phyloP scores from a whole-genome alignment of 2,113 vertebrate genomes.

The Thalassarche chlororhynchos region DNA sequence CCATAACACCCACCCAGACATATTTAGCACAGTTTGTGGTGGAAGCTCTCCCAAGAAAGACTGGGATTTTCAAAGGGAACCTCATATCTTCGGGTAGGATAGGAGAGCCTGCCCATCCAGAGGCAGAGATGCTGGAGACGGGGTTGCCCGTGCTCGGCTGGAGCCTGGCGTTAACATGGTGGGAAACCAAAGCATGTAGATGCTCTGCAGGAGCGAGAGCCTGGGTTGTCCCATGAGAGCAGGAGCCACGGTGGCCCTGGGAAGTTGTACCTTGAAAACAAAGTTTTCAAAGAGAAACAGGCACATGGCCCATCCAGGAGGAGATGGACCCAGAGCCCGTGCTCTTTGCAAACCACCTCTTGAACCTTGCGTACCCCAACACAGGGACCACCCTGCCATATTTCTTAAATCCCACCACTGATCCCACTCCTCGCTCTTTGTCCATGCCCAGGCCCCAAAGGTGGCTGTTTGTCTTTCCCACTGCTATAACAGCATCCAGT shows the following conservation, averaged over 20 bases:
- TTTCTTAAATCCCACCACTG: neutral
- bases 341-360: neutral
- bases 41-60: neutral
- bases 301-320: neutral
- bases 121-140: neutral
- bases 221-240: neutral
- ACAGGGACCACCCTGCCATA: accelerated
- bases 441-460: neutral
- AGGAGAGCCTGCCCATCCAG: neutral
- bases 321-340: neutral
- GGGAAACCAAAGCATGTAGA: accelerated
- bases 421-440: neutral
- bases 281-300: neutral
- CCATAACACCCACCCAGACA: neutral
- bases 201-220: neutral
- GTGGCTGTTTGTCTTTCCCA: neutral
- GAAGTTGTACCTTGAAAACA: neutral
- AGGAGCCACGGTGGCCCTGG: neutral
- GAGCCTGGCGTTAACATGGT: neutral
- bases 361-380: neutral
- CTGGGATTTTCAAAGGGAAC: neutral
- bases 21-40: neutral
- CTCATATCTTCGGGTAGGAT: accelerated
- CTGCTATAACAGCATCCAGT: accelerated
- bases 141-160: accelerated